These are phyloP conservation scores for Rhinolophus ferrumequinum DNA, from an alignment of 2,113 vertebrate species.

Conservation along the genomic window DNA sequence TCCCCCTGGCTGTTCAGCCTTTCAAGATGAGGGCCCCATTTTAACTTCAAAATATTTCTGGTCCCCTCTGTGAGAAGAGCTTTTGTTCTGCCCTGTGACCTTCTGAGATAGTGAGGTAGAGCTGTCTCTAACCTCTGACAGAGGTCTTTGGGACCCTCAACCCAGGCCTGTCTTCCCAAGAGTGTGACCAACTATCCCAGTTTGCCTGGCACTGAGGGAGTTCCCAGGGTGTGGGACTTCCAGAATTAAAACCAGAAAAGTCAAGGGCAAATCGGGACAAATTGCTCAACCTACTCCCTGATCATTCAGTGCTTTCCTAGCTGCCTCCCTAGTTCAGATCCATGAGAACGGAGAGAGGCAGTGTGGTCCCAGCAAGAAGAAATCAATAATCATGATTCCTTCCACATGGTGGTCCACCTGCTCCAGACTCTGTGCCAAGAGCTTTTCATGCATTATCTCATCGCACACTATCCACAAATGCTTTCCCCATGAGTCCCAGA, in stretches of 20 bases:
- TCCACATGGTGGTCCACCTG: background rate
- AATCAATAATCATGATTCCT: background rate
- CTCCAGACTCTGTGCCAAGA: background rate
- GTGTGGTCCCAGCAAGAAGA: background rate
- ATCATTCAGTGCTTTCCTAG: fast-evolving
- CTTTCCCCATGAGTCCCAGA: background rate
- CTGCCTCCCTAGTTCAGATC: background rate
- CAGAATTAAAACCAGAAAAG: background rate
- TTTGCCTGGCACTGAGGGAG: background rate
- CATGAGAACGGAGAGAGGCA: background rate
- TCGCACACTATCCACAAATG: background rate
- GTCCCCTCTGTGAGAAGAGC: background rate
- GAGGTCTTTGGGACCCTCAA: background rate
- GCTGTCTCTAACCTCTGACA: background rate
- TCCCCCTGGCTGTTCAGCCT: background rate
- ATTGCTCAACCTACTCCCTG: background rate
- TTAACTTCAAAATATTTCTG: background rate
- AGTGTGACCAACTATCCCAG: background rate
- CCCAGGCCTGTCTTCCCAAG: background rate
- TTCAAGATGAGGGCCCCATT: background rate
- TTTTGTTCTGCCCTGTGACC: background rate
- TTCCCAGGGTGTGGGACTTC: background rate
- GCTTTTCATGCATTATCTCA: background rate
- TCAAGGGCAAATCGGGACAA: background rate
- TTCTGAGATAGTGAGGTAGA: background rate